These are phyloP conservation scores for Microcaecilia unicolor DNA, from an alignment of 2,797 vertebrate genomes.

Conservation along the genomic window DNA sequence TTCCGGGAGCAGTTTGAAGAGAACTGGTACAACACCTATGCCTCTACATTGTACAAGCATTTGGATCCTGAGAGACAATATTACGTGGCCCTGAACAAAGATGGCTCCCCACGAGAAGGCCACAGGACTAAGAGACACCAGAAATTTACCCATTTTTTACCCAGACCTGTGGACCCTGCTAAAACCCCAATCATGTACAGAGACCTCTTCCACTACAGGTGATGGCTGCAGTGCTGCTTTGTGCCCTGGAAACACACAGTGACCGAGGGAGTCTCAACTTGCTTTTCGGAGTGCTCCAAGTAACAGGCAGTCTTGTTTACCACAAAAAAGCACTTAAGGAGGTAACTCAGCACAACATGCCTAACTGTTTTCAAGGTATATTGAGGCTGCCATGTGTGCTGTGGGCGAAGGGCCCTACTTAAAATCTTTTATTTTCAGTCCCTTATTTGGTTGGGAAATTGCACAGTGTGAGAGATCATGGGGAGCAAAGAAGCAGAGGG, in stretches of 20 bases:
- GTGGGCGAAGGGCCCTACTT: conserved; percentile 23
- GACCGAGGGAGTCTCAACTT: too few species aligned
- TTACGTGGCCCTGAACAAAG: conserved; percentile 96
- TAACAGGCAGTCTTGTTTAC: too few species aligned
- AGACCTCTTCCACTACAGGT: conserved; percentile 92
- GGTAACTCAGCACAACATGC: conserved; percentile 34
- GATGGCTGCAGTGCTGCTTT: conserved; percentile 53
- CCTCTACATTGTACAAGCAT: conserved; percentile 92
- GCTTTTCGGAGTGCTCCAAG: conserved; percentile 42
- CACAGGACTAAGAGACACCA: conserved; percentile 95
- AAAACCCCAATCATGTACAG: conserved; percentile 87
- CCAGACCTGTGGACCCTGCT: conserved; percentile 87
- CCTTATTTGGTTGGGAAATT: conserved; percentile 21
- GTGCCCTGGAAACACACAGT: too few species aligned
- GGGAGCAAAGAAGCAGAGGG: conserved; percentile 26
- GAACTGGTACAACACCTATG: conserved; percentile 99
- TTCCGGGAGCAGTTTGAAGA: conserved; percentile 98
- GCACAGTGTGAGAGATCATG: conserved; percentile 1
- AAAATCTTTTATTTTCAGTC: conserved; percentile 30
- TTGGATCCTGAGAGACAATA: conserved; percentile 83
- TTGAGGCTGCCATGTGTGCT: conserved; percentile 40
- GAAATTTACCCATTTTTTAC: conserved; percentile 95
- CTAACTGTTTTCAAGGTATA: conserved; percentile 40
- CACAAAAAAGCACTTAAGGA: conserved; percentile 37
- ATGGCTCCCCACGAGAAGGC: conserved; percentile 91